Conservation (phyloP, 2,113 vertebrate species). For the Rhinopomastus cyanomelas region DNA sequence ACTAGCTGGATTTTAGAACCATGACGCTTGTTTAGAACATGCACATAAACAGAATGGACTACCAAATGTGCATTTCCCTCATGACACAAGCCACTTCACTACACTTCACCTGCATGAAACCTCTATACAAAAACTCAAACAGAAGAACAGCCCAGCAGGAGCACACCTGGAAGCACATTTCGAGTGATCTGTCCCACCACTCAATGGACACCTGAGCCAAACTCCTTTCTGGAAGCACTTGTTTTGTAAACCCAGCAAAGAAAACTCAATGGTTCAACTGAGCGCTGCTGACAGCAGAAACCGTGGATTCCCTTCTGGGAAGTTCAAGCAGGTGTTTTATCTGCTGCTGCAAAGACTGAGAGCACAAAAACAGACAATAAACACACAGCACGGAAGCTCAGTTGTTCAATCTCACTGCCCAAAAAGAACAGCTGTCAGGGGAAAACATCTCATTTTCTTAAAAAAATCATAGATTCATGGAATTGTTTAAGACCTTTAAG, state of each 20-base stretch:
- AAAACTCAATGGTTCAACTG: not conserved
- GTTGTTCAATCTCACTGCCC: not conserved
- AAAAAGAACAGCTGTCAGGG: not conserved
- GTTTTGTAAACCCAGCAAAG: not conserved
- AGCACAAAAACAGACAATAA: not conserved
- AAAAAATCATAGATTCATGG: too few species aligned
- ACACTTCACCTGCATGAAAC: not conserved
- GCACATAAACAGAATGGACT: not conserved
- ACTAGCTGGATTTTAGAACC: not conserved
- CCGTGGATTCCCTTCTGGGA: fast-evolving
- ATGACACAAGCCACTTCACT: not conserved
- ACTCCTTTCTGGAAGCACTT: not conserved
- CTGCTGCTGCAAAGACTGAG: not conserved
- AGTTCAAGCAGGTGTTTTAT: not conserved
- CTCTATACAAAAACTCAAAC: not conserved
- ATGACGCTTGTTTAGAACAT: not conserved
- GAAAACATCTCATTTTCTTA: too few species aligned
- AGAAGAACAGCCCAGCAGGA: not conserved
- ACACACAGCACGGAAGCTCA: fast-evolving
- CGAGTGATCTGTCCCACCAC: not conserved
- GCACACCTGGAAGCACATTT: not conserved
- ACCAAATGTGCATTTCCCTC: not conserved
- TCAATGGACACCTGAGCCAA: not conserved
- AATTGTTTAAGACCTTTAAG: too few species aligned
- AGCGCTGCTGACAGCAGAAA: not conserved